Percentiles rank a stretch among this genome's conserved stretches.
Evolutionary conservation across 2,888 invertebrate genomes (phyloP).

Genomic region (Mimumesa dahlbomi): DNA sequence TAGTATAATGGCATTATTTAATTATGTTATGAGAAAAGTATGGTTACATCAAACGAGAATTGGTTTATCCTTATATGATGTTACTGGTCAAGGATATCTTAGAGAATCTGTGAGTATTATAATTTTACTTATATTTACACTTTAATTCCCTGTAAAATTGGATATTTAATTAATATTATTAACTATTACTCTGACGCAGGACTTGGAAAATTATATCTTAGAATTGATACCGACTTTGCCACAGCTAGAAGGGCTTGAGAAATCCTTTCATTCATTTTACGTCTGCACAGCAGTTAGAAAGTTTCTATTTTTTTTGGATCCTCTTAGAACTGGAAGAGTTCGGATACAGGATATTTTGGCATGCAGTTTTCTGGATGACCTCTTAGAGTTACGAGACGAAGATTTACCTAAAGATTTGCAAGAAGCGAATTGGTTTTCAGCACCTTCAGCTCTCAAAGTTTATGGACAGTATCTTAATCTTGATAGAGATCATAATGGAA

Average conservation of each 20-base stretch:
- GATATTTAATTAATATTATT: too few relatives aligned
- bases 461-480: conserved; percentile 97
- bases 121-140: background rate
- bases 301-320: conserved; percentile 97
- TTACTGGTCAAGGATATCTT: conserved; percentile 94
- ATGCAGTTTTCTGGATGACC: conserved; percentile 94
- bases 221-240: conserved; percentile 96
- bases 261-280: conserved; percentile 97
- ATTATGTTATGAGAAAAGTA: conserved; percentile 96
- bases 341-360: conserved; percentile 95
- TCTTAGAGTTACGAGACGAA: conserved; percentile 93
- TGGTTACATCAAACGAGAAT: conserved; percentile 98
- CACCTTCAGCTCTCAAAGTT: conserved; percentile 92
- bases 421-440: conserved; percentile 95
- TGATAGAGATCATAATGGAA: conserved; percentile 96
- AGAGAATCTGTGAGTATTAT: conserved; percentile 86
- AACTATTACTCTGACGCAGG: conserved; percentile 84
- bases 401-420: conserved; percentile 91
- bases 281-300: conserved; percentile 97
- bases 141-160: too few relatives aligned
- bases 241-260: conserved; percentile 93
- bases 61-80: conserved; percentile 95
- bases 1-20: conserved; percentile 94
- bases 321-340: conserved; percentile 92
- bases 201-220: conserved; percentile 96